A percentile compares a stretch with the other conserved stretches of the same genome.
phyloP scores from a whole-genome alignment of 2,113 vertebrate species.

The Carassius carassius region DNA sequence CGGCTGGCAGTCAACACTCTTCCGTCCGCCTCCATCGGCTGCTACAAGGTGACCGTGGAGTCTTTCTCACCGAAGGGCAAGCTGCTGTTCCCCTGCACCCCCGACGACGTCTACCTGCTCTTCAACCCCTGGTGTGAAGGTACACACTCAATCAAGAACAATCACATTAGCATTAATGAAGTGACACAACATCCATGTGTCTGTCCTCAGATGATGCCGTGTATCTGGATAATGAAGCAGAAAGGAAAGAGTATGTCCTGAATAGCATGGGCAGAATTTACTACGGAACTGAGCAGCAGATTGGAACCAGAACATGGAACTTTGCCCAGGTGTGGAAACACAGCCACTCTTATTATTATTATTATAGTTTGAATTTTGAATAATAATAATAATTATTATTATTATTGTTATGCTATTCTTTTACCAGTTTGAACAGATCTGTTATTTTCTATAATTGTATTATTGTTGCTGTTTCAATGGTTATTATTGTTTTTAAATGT shows the following conservation, averaged over 20 bases:
- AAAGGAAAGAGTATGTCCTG: slow-evolving; percentile 86
- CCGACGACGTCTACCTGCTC: slow-evolving; percentile 80
- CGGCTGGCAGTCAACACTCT: slow-evolving; percentile 74
- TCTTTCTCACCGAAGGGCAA: slow-evolving; percentile 66
- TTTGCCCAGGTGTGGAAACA: slow-evolving; percentile 82
- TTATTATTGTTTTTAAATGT: neutral
- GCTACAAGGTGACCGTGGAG: slow-evolving; percentile 78
- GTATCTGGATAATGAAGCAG: slow-evolving; percentile 79
- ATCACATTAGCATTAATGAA: neutral
- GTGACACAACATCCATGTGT: no score
- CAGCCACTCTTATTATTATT: neutral
- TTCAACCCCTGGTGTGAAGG: slow-evolving; percentile 84
- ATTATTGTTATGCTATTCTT: neutral
- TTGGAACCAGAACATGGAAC: slow-evolving; percentile 88
- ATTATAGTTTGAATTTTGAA: neutral
- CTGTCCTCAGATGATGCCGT: slow-evolving; percentile 75
- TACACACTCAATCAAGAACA: neutral
- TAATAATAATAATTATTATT: no score
- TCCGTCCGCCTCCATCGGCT: slow-evolving; percentile 78
- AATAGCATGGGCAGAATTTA: slow-evolving; percentile 87
- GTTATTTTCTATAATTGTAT: neutral
- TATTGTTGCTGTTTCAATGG: neutral
- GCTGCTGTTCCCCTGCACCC: slow-evolving; percentile 62
- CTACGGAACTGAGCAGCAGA: slow-evolving; percentile 89
- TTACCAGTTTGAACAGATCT: neutral